These are phyloP conservation scores for Heterocephalus glaber DNA, from an alignment of 2,113 vertebrate genomes.

Conservation along the genomic window DNA sequence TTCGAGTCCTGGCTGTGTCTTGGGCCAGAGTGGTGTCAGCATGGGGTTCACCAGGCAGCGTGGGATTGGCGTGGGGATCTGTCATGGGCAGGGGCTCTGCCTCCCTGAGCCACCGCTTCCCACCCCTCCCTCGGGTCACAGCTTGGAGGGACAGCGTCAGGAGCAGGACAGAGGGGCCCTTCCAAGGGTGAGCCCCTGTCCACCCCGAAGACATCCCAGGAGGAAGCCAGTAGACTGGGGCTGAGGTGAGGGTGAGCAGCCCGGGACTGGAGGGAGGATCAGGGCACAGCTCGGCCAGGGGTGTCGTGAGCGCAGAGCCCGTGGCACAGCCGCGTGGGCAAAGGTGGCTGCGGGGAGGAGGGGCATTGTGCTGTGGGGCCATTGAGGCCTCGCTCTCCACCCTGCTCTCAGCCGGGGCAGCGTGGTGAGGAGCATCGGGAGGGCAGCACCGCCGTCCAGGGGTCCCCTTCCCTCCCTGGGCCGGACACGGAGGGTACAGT, in stretches of 20 bases:
- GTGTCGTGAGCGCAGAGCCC: accelerated
- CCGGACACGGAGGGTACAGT: not conserved
- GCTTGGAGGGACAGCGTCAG: not conserved
- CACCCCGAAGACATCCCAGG: not conserved
- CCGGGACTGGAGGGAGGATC: not conserved
- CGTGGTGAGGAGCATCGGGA: too few species aligned
- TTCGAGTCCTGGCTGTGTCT: not conserved
- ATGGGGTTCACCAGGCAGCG: too few species aligned
- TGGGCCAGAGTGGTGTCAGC: not conserved
- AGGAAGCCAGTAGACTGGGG: not conserved
- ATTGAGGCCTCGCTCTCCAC: accelerated
- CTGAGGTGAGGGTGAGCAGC: not conserved
- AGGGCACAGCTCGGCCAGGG: not conserved
- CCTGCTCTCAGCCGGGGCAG: not conserved
- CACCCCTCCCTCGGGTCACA: not conserved
- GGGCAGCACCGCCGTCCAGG: not conserved
- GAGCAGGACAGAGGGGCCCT: not conserved
- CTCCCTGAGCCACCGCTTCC: not conserved
- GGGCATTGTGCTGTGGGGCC: not conserved
- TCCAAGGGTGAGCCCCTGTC: not conserved
- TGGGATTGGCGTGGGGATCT: too few species aligned
- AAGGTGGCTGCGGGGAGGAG: not conserved
- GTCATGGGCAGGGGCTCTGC: not conserved
- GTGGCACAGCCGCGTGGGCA: not conserved
- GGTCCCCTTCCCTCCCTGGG: not conserved